Conservation (phyloP, 2,113 vertebrate species). For the Leucopsar rothschildi region DNA sequence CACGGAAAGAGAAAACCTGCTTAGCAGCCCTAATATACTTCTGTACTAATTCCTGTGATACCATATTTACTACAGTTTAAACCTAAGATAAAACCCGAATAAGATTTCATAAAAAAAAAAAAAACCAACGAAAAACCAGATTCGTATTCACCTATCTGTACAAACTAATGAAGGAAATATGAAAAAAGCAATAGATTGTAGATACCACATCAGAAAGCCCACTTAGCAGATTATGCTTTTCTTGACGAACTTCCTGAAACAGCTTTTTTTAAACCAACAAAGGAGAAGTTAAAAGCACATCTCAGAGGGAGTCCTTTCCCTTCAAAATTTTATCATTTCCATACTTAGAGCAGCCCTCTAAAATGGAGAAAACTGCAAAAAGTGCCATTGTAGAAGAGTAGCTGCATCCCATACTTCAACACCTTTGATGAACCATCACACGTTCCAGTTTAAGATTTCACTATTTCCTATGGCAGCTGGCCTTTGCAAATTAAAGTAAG, state of each 20-base stretch:
- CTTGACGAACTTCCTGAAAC: neutral
- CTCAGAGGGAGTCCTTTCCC: neutral
- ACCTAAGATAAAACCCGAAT: neutral
- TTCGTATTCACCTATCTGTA: neutral
- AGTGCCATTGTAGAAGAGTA: neutral
- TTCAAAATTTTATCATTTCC: neutral
- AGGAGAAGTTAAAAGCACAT: neutral
- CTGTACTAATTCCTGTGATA: neutral
- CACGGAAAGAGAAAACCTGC: neutral
- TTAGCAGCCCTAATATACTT: neutral
- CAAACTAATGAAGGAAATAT: neutral
- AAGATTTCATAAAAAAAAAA: neutral
- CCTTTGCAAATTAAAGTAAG: neutral
- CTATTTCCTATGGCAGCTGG: neutral
- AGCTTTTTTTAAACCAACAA: neutral
- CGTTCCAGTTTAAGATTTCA: neutral
- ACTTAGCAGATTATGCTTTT: neutral
- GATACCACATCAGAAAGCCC: conserved; percentile 4
- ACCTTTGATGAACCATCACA: neutral
- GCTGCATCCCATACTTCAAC: neutral
- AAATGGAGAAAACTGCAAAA: neutral
- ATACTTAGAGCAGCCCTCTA: neutral
- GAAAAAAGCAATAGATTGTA: neutral
- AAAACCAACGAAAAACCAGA: no score
- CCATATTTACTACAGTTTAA: neutral